Conservation (phyloP, 2,797 vertebrate genomes). For the Strix occidentalis region DNA sequence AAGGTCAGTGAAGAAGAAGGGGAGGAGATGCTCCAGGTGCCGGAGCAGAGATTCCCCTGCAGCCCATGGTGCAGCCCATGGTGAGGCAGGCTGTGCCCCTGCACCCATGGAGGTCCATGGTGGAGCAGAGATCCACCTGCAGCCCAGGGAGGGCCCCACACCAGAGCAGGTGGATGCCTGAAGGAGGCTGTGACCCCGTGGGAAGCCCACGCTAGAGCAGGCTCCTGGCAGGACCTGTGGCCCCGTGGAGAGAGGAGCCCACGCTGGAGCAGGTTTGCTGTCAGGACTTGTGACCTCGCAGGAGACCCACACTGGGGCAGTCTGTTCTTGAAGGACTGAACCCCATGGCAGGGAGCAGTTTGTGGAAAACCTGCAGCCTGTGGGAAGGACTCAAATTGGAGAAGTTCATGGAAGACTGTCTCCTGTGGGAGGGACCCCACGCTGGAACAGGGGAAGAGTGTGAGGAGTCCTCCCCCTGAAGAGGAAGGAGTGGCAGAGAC, state of each 20-base stretch:
- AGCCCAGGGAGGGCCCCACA: background rate
- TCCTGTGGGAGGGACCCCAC: fast-evolving
- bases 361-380: too few species aligned
- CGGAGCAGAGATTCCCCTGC: background rate
- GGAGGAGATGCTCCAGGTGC: background rate
- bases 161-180: background rate
- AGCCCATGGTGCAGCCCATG: background rate
- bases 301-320: fast-evolving
- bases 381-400: background rate
- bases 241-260: background rate
- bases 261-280: background rate
- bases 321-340: background rate
- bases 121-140: too few species aligned
- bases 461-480: background rate
- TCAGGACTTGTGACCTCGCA: background rate
- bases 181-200: background rate
- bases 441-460: background rate
- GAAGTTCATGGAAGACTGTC: background rate
- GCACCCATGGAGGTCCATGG: background rate
- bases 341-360: background rate
- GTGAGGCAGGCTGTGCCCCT: background rate
- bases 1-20: background rate
- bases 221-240: background rate
- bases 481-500: background rate
- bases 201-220: background rate